Base-by-base conservation (phyloP, 30 jellyfish, hydroid and myxozoan genomes). In the Turritopsis dohrnii region DNA sequence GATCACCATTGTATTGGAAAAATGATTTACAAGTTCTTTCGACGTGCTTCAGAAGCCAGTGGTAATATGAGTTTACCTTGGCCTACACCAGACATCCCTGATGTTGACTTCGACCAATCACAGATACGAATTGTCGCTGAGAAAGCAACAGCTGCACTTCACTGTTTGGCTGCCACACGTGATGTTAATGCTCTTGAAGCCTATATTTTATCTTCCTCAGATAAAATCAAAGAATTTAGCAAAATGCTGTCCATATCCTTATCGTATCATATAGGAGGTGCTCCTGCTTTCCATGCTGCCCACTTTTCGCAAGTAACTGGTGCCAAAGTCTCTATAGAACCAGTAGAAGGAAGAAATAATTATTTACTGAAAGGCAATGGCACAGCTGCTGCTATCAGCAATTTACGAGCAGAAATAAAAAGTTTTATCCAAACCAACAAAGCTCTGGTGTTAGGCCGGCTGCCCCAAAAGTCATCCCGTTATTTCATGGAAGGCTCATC, bases 401-500 rank as follows among this genome's bases (percentile, higher is more conserved):
- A 84, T 41, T 83, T 90, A 20, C 86, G 87, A 27, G 83, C 69
- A 53, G 97, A 90, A 75, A 76, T 90, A 53, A 88, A 79, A 54
- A 81, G 52, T 26, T 69, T 85, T 8, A 76, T 90, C 24, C 88
- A 80, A n/a, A 90, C 95, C 13, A 90, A 90, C 82, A 83, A 88
- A 65, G 91, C 97, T 16, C 28, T 90, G 89, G 81, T 72, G 81
- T 82, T 90, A 52, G 97, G 97, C 18, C 66, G 95, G 60, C 76
- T 90, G 83, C 97, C 95, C 17, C 81, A 81, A 71, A 82, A 85
- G 84, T 31, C 89, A 16, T 90, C 97, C 21, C 52, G 95, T 53
- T 90, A 90, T 60, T 90, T 90, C 83, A 90, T 90, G 97, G 95
- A 81, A 81, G 97, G 97, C 24, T 31, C 95, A 52, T 79, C 97